phyloP scores from a whole-genome alignment of 2,888 invertebrate species.

The Chymomyza fuscimana region DNA sequence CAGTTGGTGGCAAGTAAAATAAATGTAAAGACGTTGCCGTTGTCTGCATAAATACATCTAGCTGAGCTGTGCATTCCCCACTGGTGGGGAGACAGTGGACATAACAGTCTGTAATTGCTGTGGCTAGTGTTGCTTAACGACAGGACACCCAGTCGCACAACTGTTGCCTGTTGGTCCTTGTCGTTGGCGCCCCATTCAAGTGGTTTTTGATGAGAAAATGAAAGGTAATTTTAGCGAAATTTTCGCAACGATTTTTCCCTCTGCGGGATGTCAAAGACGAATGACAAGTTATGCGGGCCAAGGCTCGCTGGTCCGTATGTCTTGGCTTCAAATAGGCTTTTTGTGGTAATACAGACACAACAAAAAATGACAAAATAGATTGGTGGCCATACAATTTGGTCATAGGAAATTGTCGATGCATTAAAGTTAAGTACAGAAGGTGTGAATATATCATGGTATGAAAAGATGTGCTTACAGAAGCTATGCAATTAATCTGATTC shows the following conservation, averaged over 20 bases:
- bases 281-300: constrained; percentile 66
- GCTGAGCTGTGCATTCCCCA: background rate
- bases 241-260: constrained; percentile 51
- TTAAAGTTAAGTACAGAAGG: constrained; percentile 52
- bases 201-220: constrained; percentile 78
- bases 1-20: constrained; percentile 13
- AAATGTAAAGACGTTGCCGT: background rate
- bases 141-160: constrained; percentile 34
- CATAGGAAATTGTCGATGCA: constrained; percentile 65
- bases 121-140: constrained; percentile 51
- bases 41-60: constrained; percentile 10
- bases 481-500: background rate
- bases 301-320: background rate
- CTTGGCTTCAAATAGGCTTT: constrained; percentile 53
- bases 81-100: constrained; percentile 33
- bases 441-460: background rate
- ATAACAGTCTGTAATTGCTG: constrained; percentile 68
- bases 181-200: constrained; percentile 68
- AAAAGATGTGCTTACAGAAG: background rate
- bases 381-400: constrained; percentile 47
- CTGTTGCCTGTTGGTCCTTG: constrained; percentile 36
- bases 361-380: constrained; percentile 50
- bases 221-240: constrained; percentile 78
- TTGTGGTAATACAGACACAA: constrained; percentile 23
- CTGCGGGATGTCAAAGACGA: constrained; percentile 54